Evolutionary conservation across 64 coral and sea anemone genomes (phyloP).

Genomic region (Trachythela sp.): DNA sequence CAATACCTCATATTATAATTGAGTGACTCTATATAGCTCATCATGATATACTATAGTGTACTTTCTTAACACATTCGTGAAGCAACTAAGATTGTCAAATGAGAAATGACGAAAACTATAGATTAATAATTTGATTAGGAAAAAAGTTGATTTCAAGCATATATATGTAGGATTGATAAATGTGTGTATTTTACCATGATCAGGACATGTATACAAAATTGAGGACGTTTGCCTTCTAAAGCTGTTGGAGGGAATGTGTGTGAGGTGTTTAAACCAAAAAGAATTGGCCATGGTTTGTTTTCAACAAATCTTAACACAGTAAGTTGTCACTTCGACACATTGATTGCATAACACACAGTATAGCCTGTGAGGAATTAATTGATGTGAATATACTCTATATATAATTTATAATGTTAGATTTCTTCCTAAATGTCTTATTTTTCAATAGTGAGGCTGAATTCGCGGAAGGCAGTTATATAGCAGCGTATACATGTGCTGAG

Average conservation of each 20-base stretch:
- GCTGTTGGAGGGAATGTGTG: slow-evolving; percentile 94
- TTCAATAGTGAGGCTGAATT: slow-evolving; percentile 59
- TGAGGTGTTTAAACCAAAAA: slow-evolving; percentile 58
- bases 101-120: too few relatives aligned
- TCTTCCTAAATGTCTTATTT: not conserved
- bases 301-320: slow-evolving; percentile 54
- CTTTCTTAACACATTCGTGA: too few relatives aligned
- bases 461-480: slow-evolving; percentile 70
- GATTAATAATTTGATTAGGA: too few relatives aligned
- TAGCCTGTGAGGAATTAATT: too few relatives aligned
- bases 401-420: too few relatives aligned
- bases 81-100: too few relatives aligned
- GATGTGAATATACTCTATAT: not conserved
- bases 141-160: too few relatives aligned
- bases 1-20: too few relatives aligned
- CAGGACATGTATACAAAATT: slow-evolving; percentile 45
- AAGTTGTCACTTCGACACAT: not conserved
- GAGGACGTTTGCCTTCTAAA: slow-evolving; percentile 88
- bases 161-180: too few relatives aligned
- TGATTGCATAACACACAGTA: too few relatives aligned
- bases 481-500: slow-evolving; percentile 84
- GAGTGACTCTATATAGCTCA: too few relatives aligned
- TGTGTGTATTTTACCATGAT: not conserved
- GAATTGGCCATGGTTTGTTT: slow-evolving; percentile 58
- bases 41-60: too few relatives aligned